Evolutionary conservation across 2,888 invertebrate species (phyloP).

Genomic region (Drosophila mulleri): DNA sequence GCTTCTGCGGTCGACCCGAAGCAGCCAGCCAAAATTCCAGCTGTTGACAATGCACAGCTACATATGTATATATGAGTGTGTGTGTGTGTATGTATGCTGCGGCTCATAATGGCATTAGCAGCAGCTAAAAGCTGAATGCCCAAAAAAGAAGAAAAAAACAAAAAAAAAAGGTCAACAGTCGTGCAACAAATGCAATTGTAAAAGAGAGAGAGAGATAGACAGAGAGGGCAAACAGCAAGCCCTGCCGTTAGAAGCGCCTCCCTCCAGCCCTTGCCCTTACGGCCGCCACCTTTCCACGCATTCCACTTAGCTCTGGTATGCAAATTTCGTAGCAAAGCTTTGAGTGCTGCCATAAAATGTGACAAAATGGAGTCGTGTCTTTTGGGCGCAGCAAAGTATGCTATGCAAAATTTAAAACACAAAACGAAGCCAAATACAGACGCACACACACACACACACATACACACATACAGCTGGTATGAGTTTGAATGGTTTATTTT

Average conservation of each 20-base stretch:
- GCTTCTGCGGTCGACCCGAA: slow-evolving; percentile 45
- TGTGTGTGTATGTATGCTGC: slow-evolving; percentile 5
- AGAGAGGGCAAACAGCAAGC: background rate
- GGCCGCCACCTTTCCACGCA: background rate
- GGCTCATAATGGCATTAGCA: slow-evolving; percentile 46
- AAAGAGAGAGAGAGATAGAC: background rate
- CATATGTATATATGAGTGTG: slow-evolving; percentile 5
- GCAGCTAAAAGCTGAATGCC: slow-evolving; percentile 39
- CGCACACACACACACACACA: background rate
- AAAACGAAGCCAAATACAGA: slow-evolving; percentile 8
- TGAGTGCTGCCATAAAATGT: slow-evolving; percentile 66
- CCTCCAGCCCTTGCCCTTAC: too few species aligned
- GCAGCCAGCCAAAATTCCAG: background rate
- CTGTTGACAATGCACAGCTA: slow-evolving; percentile 35
- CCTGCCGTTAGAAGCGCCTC: slow-evolving; percentile 1
- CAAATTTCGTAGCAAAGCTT: slow-evolving; percentile 55
- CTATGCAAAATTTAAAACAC: slow-evolving; percentile 51
- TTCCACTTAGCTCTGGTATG: slow-evolving; percentile 42
- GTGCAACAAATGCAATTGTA: slow-evolving; percentile 30
- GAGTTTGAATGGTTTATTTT: slow-evolving; percentile 61
- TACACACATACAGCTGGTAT: background rate
- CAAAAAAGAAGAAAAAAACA: background rate
- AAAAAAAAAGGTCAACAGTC: slow-evolving; percentile 33
- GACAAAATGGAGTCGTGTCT: slow-evolving; percentile 58
- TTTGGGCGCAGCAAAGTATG: slow-evolving; percentile 54